Evolutionary conservation across 2,113 vertebrate species (phyloP), one percentile per base, ranked within the genome.

Genomic region (Nematolebias whitei): DNA sequence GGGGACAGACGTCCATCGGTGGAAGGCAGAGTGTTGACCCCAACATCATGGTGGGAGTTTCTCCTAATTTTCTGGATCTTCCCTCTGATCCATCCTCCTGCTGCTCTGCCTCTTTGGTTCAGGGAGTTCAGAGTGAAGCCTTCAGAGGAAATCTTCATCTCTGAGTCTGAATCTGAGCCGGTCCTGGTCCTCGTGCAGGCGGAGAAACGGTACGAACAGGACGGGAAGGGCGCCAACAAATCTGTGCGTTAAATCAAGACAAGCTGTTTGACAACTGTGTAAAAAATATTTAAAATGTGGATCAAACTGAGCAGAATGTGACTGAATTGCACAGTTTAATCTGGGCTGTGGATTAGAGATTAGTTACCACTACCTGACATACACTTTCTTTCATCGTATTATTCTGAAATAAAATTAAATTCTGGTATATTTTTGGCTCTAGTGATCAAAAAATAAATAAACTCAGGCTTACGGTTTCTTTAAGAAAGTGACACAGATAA

Each of bases 1-100:
- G 43, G 13, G 10, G 66, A 18, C 1, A 2, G 18, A 0, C 5
- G 50, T 38, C 48, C 63, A 26, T 71, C 56, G 0, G 10, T 15
- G 2, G 0, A 0, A 10, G 48, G 0, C 9, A 13, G 0, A 49
- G 0, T 0, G 15, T 11, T 24, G 10, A 3, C 40, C 0, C 0
- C 9, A 1, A 12, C 12, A 11, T 47, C 71, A 56, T 0, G 12
- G 1, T 41, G 20, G 4, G 22, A 38, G 1, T 0, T 2, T 5
- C 20, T 11, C 5, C 13, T 51, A 0, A 85, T 10, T 10, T 48
- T 80, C 2, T n/a, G 60, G 0, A 86, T 1, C 26, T 20, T 68
- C 0, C 62, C 3, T 4, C 39, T 52, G 0, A 83, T 14, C 49
- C 73, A 61, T 20, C 7, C 11, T 1, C 47, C 57, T 0, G n/a